Percentiles rank a stretch among this genome's conserved stretches.
phyloP scores from a whole-genome alignment of 2,888 invertebrate species.

The Chrysomela aeneicollis region DNA sequence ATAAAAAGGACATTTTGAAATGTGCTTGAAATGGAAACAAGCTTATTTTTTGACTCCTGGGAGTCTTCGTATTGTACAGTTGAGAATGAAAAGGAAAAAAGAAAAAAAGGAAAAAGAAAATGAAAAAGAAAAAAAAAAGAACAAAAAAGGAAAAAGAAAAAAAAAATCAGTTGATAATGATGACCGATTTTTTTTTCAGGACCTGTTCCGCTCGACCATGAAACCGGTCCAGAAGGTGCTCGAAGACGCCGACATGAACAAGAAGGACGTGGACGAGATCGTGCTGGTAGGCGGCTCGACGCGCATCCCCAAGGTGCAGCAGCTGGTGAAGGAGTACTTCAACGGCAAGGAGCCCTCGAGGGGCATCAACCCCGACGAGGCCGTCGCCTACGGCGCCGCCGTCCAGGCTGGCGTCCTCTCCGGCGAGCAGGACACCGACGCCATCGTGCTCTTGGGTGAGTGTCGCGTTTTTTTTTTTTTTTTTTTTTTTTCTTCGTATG shows the following conservation, averaged over 20 bases:
- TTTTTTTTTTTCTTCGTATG: too few species aligned
- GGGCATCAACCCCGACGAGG: slow-evolving; percentile 99
- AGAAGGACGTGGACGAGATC: slow-evolving; percentile 98
- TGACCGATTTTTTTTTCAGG: slow-evolving; percentile 53
- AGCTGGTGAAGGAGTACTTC: slow-evolving; percentile 93
- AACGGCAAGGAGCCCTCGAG: slow-evolving; percentile 97
- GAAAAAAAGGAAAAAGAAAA: too few species aligned
- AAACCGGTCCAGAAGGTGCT: slow-evolving; percentile 95
- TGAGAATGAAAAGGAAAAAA: too few species aligned
- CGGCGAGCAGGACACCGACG: slow-evolving; percentile 96
- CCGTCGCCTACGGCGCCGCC: slow-evolving; percentile 98
- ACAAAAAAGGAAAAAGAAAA: neutral
- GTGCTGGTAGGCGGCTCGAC: slow-evolving; percentile 99
- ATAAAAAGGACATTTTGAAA: too few species aligned
- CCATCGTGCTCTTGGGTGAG: slow-evolving; percentile 81
- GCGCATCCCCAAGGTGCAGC: slow-evolving; percentile 97
- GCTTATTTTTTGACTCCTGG: too few species aligned
- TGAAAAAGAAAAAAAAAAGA: too few species aligned
- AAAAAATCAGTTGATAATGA: too few species aligned
- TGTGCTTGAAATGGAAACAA: too few species aligned
- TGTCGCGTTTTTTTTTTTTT: too few species aligned
- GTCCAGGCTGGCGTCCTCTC: slow-evolving; percentile 98
- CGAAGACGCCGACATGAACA: slow-evolving; percentile 99
- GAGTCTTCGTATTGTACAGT: too few species aligned
- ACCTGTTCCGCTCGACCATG: slow-evolving; percentile 87